phyloP scores from a whole-genome alignment of 2,113 vertebrate genomes.

The Phaethornis superciliosus region DNA sequence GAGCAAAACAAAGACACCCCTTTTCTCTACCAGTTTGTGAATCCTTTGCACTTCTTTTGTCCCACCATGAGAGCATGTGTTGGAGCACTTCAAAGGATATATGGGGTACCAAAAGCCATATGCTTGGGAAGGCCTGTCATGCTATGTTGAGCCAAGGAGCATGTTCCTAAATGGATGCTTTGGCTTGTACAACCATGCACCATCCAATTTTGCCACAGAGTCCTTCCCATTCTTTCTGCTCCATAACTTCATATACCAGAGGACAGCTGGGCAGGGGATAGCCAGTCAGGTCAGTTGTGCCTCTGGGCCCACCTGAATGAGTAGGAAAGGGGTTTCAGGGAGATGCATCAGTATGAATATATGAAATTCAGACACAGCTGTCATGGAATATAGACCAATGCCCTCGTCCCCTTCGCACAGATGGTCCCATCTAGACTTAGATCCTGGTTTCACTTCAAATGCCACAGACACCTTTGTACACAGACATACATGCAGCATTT shows the following conservation, averaged over 20 bases:
- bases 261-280: background rate
- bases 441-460: background rate
- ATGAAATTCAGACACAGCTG: background rate
- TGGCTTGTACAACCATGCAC: background rate
- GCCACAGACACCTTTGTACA: background rate
- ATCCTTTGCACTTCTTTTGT: background rate
- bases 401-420: background rate
- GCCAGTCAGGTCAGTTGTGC: background rate
- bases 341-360: background rate
- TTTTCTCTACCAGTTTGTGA: background rate
- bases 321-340: background rate
- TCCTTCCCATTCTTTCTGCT: background rate
- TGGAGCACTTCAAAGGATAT: background rate
- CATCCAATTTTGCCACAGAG: background rate
- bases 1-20: background rate
- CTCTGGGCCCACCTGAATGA: background rate
- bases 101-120: background rate
- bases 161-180: background rate
- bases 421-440: background rate
- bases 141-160: accelerated
- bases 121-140: background rate
- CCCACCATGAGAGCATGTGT: background rate
- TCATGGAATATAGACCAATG: background rate
- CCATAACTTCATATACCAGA: background rate
- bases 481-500: background rate